phyloP scores from a whole-genome alignment of 2,888 invertebrate species.

The Lithophane ornitopus region DNA sequence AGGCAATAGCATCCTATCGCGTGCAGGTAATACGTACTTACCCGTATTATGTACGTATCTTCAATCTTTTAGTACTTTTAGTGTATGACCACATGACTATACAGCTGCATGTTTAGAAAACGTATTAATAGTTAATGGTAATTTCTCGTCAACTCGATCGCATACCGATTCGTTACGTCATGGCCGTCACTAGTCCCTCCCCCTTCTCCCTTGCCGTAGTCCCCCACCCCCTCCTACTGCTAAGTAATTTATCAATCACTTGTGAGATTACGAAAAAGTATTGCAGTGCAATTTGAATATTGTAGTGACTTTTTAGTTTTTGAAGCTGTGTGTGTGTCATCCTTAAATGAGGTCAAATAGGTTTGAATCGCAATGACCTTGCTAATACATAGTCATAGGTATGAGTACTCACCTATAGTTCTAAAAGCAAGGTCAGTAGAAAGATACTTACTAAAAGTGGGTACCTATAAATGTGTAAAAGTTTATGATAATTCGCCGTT shows the following conservation, averaged over 20 bases:
- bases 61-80: slow-evolving; percentile 23
- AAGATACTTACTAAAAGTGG: slow-evolving; percentile 38
- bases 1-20: slow-evolving; percentile 51
- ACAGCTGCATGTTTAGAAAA: slow-evolving; percentile 44
- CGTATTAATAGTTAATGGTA: slow-evolving; percentile 69
- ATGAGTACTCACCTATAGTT: slow-evolving; percentile 16
- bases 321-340: slow-evolving; percentile 62
- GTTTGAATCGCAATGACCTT: slow-evolving; percentile 70
- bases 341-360: slow-evolving; percentile 73
- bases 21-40: slow-evolving; percentile 41
- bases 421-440: slow-evolving; percentile 55
- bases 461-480: slow-evolving; percentile 2
- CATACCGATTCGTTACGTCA: slow-evolving; percentile 87
- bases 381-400: slow-evolving; percentile 49
- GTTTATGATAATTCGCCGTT: slow-evolving; percentile 4
- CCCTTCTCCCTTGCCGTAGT: slow-evolving; percentile 52
- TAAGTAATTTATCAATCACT: slow-evolving; percentile 81
- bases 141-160: slow-evolving; percentile 82
- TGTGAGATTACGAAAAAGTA: slow-evolving; percentile 75
- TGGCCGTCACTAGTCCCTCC: slow-evolving; percentile 74
- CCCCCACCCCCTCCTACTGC: slow-evolving; percentile 59
- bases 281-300: slow-evolving; percentile 60
- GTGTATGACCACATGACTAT: slow-evolving; percentile 28
- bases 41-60: slow-evolving; percentile 26
- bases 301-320: slow-evolving; percentile 53